These are phyloP conservation scores for Catharus fuscescens DNA, from an alignment of 2,113 vertebrate species.

Conservation along the genomic window DNA sequence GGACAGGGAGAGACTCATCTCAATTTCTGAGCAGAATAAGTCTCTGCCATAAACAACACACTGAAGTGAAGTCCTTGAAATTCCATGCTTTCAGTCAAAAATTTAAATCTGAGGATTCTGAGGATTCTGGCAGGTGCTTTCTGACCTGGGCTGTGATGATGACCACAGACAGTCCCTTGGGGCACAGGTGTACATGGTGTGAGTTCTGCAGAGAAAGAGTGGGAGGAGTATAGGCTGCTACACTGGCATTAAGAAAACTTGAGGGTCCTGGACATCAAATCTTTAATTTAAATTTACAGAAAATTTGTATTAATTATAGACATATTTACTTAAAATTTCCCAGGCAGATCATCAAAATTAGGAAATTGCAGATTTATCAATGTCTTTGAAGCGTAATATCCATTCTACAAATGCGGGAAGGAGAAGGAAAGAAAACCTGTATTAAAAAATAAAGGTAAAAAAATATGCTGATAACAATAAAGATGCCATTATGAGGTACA, in stretches of 20 bases:
- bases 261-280: neutral
- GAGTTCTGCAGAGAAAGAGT: neutral
- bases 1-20: neutral
- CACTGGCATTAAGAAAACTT: neutral
- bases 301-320: neutral
- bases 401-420: neutral
- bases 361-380: neutral
- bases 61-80: neutral
- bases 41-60: neutral
- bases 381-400: neutral
- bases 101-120: neutral
- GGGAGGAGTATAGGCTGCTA: neutral
- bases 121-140: neutral
- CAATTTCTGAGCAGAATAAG: neutral
- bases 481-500: neutral
- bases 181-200: too few species aligned
- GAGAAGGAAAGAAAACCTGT: neutral
- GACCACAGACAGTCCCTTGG: neutral
- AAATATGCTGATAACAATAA: neutral
- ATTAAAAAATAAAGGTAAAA: neutral
- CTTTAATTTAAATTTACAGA: neutral
- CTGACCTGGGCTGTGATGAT: neutral
- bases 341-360: neutral
- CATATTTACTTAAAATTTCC: neutral
- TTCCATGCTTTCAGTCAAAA: neutral